Evolutionary conservation across 2,888 invertebrate genomes (phyloP).

Genomic region (Cheilosia urbana): DNA sequence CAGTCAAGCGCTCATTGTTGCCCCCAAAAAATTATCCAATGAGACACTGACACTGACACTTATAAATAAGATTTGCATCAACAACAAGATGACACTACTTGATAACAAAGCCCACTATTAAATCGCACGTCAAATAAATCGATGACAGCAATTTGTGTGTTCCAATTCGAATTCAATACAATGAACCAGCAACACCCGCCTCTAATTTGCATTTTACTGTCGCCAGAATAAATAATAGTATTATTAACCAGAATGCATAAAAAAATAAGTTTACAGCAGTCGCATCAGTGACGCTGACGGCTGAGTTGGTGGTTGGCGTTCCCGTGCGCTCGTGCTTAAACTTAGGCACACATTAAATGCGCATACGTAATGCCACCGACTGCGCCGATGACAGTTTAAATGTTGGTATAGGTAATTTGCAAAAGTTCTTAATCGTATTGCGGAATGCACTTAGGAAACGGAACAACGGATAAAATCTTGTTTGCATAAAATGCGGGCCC

Average conservation of each 20-base stretch:
- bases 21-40: too few relatives aligned
- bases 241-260: constrained; percentile 52
- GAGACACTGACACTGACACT: constrained; percentile 4
- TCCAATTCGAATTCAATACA: constrained; percentile 20
- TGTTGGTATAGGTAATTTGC: constrained; percentile 46
- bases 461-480: constrained; percentile 63
- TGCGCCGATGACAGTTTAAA: constrained; percentile 18
- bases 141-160: constrained; percentile 7
- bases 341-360: background rate
- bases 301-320: background rate
- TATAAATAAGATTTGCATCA: constrained; percentile 20
- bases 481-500: constrained; percentile 58
- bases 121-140: background rate
- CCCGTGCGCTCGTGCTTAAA: constrained; percentile 14
- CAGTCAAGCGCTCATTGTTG: too few relatives aligned
- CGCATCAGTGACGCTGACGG: constrained; percentile 35
- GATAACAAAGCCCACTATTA: background rate
- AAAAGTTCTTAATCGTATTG: constrained; percentile 57
- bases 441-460: constrained; percentile 70
- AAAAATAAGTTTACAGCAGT: constrained; percentile 31
- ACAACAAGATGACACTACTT: constrained; percentile 14
- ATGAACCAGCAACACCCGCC: constrained; percentile 40
- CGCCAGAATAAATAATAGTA: constrained; percentile 61
- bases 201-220: constrained; percentile 64
- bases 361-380: constrained; percentile 1